Evolutionary conservation across 1,140 invertebrate genomes (phyloP).

Genomic region (Drosophila burlai): DNA sequence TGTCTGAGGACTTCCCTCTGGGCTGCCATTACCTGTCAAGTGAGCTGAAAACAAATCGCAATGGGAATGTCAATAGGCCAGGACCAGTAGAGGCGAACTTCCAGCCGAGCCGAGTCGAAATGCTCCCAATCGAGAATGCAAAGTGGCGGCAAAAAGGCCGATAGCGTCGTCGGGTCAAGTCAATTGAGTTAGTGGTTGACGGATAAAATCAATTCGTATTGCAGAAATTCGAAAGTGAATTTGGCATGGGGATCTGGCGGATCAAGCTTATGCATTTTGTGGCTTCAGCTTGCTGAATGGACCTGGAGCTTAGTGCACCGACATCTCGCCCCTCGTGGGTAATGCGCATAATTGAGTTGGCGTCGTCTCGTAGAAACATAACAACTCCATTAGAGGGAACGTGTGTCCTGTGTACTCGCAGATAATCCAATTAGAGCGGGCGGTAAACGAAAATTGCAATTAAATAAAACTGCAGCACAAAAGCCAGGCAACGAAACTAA

Average conservation of each 20-base stretch:
- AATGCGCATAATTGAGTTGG: slow-evolving; percentile 73
- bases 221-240: slow-evolving; percentile 36
- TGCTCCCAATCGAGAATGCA: slow-evolving; percentile 75
- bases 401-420: slow-evolving; percentile 25
- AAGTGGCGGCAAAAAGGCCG: slow-evolving; percentile 76
- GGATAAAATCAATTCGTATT: slow-evolving; percentile 55
- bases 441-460: slow-evolving; percentile 66
- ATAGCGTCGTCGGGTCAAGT: slow-evolving; percentile 61
- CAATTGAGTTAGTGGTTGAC: slow-evolving; percentile 70
- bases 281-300: slow-evolving; percentile 8
- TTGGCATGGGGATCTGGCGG: not conserved
- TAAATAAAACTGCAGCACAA: slow-evolving; percentile 50
- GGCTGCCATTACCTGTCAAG: slow-evolving; percentile 78
- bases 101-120: slow-evolving; percentile 28
- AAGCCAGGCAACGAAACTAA: slow-evolving; percentile 5
- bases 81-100: slow-evolving; percentile 28
- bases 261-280: slow-evolving; percentile 49
- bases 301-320: not conserved
- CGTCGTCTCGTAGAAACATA: slow-evolving; percentile 58
- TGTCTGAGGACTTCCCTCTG: slow-evolving; percentile 38
- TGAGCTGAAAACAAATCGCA: slow-evolving; percentile 83
- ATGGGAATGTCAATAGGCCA: slow-evolving; percentile 79
- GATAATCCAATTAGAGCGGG: slow-evolving; percentile 61
- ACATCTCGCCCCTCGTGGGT: slow-evolving; percentile 21
- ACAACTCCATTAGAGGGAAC: slow-evolving; percentile 69